A percentile compares a stretch with the other conserved stretches of the same genome.
These are phyloP conservation scores for Harmothoe impar DNA, from an alignment of 2,888 invertebrate species.

Conservation along the genomic window DNA sequence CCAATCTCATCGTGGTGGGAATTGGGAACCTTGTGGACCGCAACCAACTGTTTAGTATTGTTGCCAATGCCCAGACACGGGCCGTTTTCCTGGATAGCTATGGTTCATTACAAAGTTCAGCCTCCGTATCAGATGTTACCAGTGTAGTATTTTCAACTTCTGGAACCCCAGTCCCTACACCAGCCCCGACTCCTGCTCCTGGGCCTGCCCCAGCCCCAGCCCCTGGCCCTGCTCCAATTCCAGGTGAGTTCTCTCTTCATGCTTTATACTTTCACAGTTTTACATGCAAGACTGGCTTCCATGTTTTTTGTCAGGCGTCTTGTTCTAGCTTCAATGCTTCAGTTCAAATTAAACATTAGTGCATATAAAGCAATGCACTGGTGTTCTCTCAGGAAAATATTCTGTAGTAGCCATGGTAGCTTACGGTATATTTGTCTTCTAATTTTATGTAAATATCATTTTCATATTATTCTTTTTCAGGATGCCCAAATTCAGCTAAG, in stretches of 20 bases:
- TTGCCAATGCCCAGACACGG: background rate
- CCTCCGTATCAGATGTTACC: background rate
- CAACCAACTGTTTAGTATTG: background rate
- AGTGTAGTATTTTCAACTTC: background rate
- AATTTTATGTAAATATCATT: too few relatives aligned
- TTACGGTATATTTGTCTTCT: too few relatives aligned
- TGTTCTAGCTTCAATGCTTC: too few relatives aligned
- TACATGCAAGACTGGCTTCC: too few relatives aligned
- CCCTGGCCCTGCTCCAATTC: background rate
- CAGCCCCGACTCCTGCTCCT: background rate
- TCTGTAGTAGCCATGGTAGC: too few relatives aligned
- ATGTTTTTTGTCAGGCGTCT: too few relatives aligned
- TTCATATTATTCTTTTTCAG: background rate
- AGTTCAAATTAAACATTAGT: too few relatives aligned
- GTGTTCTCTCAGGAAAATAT: too few relatives aligned
- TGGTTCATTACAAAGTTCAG: background rate
- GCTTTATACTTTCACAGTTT: background rate
- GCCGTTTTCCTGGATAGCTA: background rate
- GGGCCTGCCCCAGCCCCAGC: too few relatives aligned
- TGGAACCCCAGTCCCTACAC: background rate
- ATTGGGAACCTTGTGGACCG: background rate
- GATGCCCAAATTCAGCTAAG: background rate
- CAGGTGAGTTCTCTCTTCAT: background rate
- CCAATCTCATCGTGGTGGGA: background rate
- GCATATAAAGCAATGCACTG: too few relatives aligned